Base-by-base conservation (phyloP, 2,888 invertebrate genomes). In the Lutraria lutraria region DNA sequence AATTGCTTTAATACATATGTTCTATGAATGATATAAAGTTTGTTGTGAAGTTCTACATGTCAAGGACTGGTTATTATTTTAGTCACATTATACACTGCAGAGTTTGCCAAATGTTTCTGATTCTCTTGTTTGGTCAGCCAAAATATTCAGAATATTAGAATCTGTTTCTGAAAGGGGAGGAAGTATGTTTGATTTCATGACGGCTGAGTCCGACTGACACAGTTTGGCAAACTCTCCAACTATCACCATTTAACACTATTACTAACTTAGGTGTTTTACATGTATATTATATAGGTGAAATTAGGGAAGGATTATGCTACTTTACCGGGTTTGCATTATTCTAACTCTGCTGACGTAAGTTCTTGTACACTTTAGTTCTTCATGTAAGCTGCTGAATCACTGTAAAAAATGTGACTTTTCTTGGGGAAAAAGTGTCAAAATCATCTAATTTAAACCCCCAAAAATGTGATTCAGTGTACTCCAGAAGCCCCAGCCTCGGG, bases 281-380 rank as follows among this genome's bases (percentile, higher is more conserved):
- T 76, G 72, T 72, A 29, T 84, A 76, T 76, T 34, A 76, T 76
- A 19, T 84, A 84, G 84, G 84, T 84, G 43, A 84, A 29, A 54
- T 34, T 84, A 84, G 84, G 76, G 21, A 84, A 76, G 72, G 56
- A 88, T 21, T 93, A 88, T 89, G 94, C 93, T 13, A 92, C 93
- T 43, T 84, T 95, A 31, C 95, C 94, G 82, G 95, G 95, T 16
- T 81, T 95, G 29, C 85, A 91, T 85, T 94, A 95, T 88, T 92
- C 90, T 90, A 91, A 91, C 21, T 94, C 95, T 16, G 94, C 94
- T 53, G 91, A 93, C 90, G 95, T 94, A 91, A 91, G 93, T 92
- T 53, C 6, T 88, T 68, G 25, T 25, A 68, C 63, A 68, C 63
- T 68, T 29, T 29, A 29, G 54, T 29, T 56, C 56, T 81, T 81